A percentile compares a stretch with the other conserved stretches of the same genome.
phyloP scores from a whole-genome alignment of 2,888 invertebrate species.

The Osmoderma eremita region DNA sequence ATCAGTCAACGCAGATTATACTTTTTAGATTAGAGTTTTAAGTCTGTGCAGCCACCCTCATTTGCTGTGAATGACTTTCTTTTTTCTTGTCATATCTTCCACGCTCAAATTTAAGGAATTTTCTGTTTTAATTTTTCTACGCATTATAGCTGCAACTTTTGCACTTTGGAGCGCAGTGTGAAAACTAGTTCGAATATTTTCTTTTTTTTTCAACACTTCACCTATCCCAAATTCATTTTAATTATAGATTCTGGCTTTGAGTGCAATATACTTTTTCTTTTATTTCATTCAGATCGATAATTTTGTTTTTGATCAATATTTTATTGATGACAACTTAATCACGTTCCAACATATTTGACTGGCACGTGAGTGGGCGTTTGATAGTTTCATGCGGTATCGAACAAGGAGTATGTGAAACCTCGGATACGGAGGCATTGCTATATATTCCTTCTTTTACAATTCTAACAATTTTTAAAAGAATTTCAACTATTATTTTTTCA shows the following conservation, averaged over 20 bases:
- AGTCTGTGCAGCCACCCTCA: not conserved
- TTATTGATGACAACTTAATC: not conserved
- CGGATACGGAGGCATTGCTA: not conserved
- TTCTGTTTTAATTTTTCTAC: too few relatives aligned
- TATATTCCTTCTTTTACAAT: too few relatives aligned
- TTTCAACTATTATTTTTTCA: too few relatives aligned
- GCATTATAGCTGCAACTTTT: not conserved
- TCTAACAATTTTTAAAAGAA: too few relatives aligned
- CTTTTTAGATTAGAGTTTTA: not conserved
- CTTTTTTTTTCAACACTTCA: not conserved
- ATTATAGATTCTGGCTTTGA: not conserved
- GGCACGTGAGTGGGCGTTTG: not conserved
- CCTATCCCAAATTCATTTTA: not conserved
- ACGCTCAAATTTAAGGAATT: not conserved
- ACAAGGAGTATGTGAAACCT: not conserved
- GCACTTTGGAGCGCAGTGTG: too few relatives aligned
- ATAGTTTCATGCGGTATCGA: not conserved
- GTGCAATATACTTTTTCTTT: not conserved
- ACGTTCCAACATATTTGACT: not conserved
- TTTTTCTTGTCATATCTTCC: not conserved
- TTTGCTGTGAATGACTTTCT: not conserved
- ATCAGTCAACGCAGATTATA: not conserved
- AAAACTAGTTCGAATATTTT: too few relatives aligned
- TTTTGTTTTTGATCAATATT: not conserved
- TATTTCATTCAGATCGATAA: not conserved